A percentile compares a stretch with the other conserved stretches of the same genome.
phyloP scores from a whole-genome alignment of 2,888 invertebrate species.

The Athalia circularis region DNA sequence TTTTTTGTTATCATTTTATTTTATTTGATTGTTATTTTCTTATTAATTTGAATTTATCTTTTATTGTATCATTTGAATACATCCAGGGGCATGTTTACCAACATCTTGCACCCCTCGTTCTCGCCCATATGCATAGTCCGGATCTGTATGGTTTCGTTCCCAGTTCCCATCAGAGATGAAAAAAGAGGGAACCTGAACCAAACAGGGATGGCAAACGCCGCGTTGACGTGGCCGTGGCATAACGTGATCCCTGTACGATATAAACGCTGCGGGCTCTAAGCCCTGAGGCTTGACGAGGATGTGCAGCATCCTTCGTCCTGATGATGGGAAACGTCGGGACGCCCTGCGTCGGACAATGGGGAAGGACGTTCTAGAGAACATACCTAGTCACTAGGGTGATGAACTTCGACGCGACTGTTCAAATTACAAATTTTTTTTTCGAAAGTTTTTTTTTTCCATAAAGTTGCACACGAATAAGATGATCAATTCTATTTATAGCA shows the following conservation, averaged over 20 bases:
- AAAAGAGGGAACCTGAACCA: background rate
- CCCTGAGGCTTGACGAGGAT: slow-evolving; percentile 30
- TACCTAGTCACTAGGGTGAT: slow-evolving; percentile 4
- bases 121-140: too few relatives aligned
- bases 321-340: slow-evolving; percentile 34
- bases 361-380: background rate
- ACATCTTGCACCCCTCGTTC: background rate
- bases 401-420: slow-evolving; percentile 11
- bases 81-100: background rate
- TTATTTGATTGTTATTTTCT: too few relatives aligned
- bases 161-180: background rate
- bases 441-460: background rate
- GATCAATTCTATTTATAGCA: too few relatives aligned
- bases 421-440: background rate
- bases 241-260: slow-evolving; percentile 26
- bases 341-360: slow-evolving; percentile 35
- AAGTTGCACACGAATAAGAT: too few relatives aligned
- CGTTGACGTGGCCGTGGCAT: slow-evolving; percentile 25
- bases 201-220: background rate
- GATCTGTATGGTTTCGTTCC: slow-evolving; percentile 9
- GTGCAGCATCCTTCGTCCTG: slow-evolving; percentile 13
- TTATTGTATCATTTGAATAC: too few relatives aligned
- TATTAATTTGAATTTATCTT: too few relatives aligned
- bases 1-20: too few relatives aligned
- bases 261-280: slow-evolving; percentile 1